Conservation (phyloP, 1,140 invertebrate species). For the Drosophila lini region DNA sequence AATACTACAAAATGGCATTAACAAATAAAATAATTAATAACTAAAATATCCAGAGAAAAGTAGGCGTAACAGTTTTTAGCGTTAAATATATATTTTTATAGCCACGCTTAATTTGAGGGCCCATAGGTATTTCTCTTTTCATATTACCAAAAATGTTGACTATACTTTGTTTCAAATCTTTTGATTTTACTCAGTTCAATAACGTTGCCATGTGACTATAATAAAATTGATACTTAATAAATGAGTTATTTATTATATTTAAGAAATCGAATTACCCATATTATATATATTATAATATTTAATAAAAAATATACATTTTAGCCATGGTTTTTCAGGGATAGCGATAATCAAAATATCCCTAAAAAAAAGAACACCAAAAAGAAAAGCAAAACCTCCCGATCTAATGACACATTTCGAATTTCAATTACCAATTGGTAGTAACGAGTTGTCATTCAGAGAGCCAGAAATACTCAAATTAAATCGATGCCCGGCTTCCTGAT, state of each 20-base stretch:
- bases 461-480: slow-evolving; percentile 34
- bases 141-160: background rate
- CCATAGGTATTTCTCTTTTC: background rate
- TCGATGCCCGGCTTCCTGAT: slow-evolving; percentile 31
- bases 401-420: slow-evolving; percentile 22
- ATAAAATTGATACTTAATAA: background rate
- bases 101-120: background rate
- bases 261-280: background rate
- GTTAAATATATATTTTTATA: too few relatives aligned
- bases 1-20: too few relatives aligned
- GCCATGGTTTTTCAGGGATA: background rate
- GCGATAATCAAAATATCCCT: background rate
- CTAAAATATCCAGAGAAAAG: too few relatives aligned
- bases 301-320: background rate
- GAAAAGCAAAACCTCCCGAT: background rate
- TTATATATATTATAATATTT: background rate
- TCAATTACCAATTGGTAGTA: slow-evolving; percentile 30
- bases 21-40: too few relatives aligned
- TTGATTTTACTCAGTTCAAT: too few relatives aligned
- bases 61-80: too few relatives aligned
- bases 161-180: background rate
- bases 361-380: slow-evolving; percentile 7
- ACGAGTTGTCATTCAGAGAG: slow-evolving; percentile 18
- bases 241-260: background rate
- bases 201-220: background rate